Evolutionary conservation across 2,113 vertebrate species (phyloP), one percentile per base, ranked within the genome.

Genomic region (Sinocyclocheilus grahami): DNA sequence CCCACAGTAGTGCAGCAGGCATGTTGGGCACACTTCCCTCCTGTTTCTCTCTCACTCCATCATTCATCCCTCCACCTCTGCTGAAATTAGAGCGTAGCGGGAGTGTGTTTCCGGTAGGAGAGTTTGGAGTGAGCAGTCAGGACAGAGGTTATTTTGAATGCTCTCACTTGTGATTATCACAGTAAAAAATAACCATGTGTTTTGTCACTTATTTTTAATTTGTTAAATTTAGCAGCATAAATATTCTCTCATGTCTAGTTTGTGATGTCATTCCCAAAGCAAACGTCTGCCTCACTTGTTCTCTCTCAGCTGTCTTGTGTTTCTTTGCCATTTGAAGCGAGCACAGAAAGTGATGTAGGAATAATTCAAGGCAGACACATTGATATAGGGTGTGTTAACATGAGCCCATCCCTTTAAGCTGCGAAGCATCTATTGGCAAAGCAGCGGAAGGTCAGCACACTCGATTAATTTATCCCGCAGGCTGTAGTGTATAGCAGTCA

Each of bases 361-460:
- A 86, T 89, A 88, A 89, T 90, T 86, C 87, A 86, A 85, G 71
- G 55, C 76, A 89, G 87, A 89, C 87, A 82, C 62, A 77, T 87
- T 33, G 30, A 9, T 46, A 11, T 11, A 65, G n/a, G 37, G 30
- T 46, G 46, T 86, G 84, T 78, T 84, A 86, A 69, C 48, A 53
- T 75, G 46, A 51, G 24, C 85, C 42, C 12, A 62, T 80, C 69
- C 82, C 46, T 75, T 48, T 42, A 65, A 85, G 86, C 75, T 87
- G 82, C n/a, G 22, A 83, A 79, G 75, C 79, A 46, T 87, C 30
- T 87, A 69, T 83, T 80, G 75, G 76, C 75, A 78, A 83, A 83
- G 78, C 90, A 77, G 39, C 22, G 12, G 67, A 89, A 90, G 87
- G 86, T 89, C 90, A 89, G 13, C 53, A 63, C 39, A 53, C 58